Evolutionary conservation across 2,888 invertebrate species (phyloP), one percentile per base, ranked within the genome.

Genomic region (Drosophila infuscata): DNA sequence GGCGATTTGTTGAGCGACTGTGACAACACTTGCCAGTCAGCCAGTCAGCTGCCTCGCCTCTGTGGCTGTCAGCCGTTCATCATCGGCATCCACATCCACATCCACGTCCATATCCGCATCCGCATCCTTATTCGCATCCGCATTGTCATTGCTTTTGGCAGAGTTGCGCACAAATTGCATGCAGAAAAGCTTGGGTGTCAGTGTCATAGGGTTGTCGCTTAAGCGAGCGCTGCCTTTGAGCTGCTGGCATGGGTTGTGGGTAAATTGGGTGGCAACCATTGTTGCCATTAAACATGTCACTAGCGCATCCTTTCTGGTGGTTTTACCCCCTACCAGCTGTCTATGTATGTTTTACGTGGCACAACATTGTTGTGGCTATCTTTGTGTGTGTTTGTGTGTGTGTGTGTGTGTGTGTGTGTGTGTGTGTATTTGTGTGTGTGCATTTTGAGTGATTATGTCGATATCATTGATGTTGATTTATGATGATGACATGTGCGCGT

Each of bases 391-490:
- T 57, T 59, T 32, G 5, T n/a, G 25, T 51, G 5, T 35, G 48
- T 46, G 15, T 56, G 46, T 53, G 56, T 62, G 68, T 57, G 64
- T 32, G 7, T n/a, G 29, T 51, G 5, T 35, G 48, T 46, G 15
- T 56, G 46, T 53, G 30, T 43, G 57, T 59, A 46, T 64, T 35
- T 63, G 54, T 59, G 54, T 60, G 43, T 74, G 75, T 61, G 76
- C 70, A 63, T 81, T 88, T 90, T 90, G 85, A 88, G 83, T 87
- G 86, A 90, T 87, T 89, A 90, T 83, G 86, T 86, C 90, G 83
- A 87, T 90, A 89, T 81, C 83, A 88, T 86, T 89, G 86, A 86
- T 88, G 87, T 86, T 90, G 87, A 87, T 87, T 89, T 88, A 89
- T 87, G 81, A 76, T 89, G 90, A 88, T 89, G 89, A 78, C 78